Percentiles rank a stretch among this genome's conserved stretches.
phyloP scores from a whole-genome alignment of 1,140 invertebrate genomes.

The Magallana angulata region DNA sequence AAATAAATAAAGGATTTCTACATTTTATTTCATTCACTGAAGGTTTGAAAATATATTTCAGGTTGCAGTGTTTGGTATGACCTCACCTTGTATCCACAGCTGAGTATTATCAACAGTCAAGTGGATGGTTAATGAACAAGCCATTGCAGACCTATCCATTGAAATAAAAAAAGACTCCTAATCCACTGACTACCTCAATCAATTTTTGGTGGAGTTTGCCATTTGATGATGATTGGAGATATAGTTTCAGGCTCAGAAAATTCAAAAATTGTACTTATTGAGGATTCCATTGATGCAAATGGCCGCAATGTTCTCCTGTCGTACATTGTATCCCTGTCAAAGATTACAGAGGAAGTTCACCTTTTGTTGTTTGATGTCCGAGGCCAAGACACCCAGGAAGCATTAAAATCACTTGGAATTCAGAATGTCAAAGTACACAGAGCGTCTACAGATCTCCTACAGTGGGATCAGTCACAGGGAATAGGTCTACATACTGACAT shows the following conservation, averaged over 20 bases:
- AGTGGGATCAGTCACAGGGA: slow-evolving; percentile 16
- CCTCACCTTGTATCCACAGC: no score
- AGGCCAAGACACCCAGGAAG: background rate
- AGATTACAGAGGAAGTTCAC: slow-evolving; percentile 8
- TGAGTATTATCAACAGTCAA: no score
- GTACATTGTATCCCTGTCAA: background rate
- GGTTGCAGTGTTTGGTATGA: no score
- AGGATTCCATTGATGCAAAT: background rate
- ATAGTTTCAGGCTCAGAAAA: background rate
- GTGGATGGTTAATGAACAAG: no score
- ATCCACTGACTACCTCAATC: no score
- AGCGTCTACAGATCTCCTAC: slow-evolving; percentile 32
- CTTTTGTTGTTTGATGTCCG: background rate
- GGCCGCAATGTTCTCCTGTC: slow-evolving; percentile 2
- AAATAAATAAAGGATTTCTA: no score
- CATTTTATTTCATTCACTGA: no score
- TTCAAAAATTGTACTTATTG: slow-evolving; percentile 4
- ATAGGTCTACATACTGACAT: slow-evolving; percentile 9
- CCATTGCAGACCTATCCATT: no score
- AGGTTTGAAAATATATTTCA: no score
- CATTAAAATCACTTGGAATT: slow-evolving; percentile 1
- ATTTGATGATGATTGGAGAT: slow-evolving; percentile 7
- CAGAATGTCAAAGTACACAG: slow-evolving; percentile 37
- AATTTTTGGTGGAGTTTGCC: no score
- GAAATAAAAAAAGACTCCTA: no score